Evolutionary conservation across 2,113 vertebrate genomes (phyloP).

Genomic region (Butorides virescens): DNA sequence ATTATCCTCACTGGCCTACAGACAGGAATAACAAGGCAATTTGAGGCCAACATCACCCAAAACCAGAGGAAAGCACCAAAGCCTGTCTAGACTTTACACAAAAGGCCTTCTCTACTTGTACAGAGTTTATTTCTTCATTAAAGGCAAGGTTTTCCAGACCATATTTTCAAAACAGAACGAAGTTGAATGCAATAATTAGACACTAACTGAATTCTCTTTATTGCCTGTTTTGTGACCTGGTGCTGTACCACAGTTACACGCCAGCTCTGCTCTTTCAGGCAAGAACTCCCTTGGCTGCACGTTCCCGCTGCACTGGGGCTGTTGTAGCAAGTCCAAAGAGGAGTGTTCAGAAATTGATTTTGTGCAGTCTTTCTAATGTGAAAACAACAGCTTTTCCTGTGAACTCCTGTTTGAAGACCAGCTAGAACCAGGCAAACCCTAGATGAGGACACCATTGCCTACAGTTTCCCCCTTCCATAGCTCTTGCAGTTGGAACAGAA

Average conservation of each 20-base stretch:
- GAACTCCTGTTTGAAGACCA: background rate
- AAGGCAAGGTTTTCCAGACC: background rate
- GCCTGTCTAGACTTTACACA: background rate
- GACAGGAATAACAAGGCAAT: background rate
- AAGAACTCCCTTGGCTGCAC: background rate
- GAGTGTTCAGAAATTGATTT: background rate
- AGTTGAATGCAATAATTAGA: background rate
- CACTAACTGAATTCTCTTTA: background rate
- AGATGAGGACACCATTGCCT: background rate
- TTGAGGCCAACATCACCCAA: background rate
- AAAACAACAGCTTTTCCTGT: background rate
- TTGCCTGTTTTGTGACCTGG: background rate
- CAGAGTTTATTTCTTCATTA: background rate
- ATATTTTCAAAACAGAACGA: background rate
- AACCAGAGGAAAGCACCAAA: background rate
- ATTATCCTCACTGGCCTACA: background rate
- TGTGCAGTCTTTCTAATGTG: background rate
- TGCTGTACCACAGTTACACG: background rate
- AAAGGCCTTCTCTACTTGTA: background rate
- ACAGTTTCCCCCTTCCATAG: background rate
- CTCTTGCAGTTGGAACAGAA: background rate
- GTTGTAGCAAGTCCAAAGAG: background rate
- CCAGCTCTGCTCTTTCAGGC: background rate
- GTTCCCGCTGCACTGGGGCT: background rate
- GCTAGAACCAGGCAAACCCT: background rate